These are phyloP conservation scores for Cheiracanthium punctorium DNA, from an alignment of 2,888 invertebrate species.

Conservation along the genomic window DNA sequence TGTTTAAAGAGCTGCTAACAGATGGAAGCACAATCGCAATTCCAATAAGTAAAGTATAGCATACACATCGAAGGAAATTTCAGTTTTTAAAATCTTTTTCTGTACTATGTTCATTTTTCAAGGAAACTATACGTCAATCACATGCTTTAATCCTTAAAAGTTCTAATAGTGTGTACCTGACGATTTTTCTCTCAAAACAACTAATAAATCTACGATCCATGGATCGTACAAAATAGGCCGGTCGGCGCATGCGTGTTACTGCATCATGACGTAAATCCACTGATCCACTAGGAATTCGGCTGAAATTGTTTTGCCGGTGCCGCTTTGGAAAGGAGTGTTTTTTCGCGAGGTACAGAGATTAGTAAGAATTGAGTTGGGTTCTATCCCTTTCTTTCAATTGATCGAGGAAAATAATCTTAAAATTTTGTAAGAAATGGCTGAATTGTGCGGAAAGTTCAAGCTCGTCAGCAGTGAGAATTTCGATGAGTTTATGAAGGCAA, in stretches of 20 bases:
- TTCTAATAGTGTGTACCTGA: too few species aligned
- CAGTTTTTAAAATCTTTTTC: too few species aligned
- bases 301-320: background rate
- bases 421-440: constrained; percentile 55
- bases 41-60: too few species aligned
- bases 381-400: too few species aligned
- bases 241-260: background rate
- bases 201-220: too few species aligned
- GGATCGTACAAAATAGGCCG: background rate
- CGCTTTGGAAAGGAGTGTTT: background rate
- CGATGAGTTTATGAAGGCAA: constrained; percentile 73
- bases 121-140: too few species aligned
- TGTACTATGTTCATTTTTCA: too few species aligned
- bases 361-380: too few species aligned
- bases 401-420: too few species aligned
- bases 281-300: background rate
- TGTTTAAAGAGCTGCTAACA: background rate
- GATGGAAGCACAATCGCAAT: background rate
- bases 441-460: constrained; percentile 66
- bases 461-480: constrained; percentile 72
- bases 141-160: too few species aligned
- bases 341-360: background rate
- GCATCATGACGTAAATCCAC: background rate
- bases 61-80: too few species aligned
- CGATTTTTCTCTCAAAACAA: too few species aligned